Percentiles rank a stretch among this genome's conserved stretches.
Conservation (phyloP, 2,797 vertebrate species). For the Mormyrus proboscirostris region DNA sequence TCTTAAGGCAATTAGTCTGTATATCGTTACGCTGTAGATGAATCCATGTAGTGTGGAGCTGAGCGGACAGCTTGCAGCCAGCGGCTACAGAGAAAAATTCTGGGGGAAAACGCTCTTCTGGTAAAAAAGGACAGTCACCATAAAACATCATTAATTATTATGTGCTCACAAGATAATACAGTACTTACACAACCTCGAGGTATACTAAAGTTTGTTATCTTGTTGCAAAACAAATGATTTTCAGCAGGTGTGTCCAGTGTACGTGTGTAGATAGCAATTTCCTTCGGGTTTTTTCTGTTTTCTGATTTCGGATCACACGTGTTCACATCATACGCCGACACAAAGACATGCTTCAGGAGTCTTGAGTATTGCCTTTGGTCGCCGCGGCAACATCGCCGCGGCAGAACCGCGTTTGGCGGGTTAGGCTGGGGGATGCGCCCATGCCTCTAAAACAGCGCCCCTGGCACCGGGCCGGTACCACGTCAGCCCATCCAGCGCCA, state of each 20-base stretch:
- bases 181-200: background rate
- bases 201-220: background rate
- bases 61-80: conserved; percentile 5
- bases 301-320: background rate
- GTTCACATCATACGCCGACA: background rate
- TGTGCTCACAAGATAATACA: background rate
- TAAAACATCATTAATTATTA: conserved; percentile 29
- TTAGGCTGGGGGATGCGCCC: background rate
- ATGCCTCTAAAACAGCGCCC: background rate
- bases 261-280: background rate
- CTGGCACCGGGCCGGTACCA: background rate
- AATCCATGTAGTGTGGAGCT: conserved; percentile 8
- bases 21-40: conserved; percentile 2
- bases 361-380: background rate
- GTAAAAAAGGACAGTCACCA: conserved; percentile 18
- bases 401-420: background rate
- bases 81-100: background rate
- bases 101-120: background rate
- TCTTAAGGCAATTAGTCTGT: conserved; percentile 12
- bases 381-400: background rate
- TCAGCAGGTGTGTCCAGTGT: background rate
- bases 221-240: background rate
- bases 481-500: background rate
- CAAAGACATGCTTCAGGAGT: background rate
- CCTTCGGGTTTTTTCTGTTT: too few species aligned